Conservation (phyloP, 2,113 vertebrate species). For the Corythornis cristatus region DNA sequence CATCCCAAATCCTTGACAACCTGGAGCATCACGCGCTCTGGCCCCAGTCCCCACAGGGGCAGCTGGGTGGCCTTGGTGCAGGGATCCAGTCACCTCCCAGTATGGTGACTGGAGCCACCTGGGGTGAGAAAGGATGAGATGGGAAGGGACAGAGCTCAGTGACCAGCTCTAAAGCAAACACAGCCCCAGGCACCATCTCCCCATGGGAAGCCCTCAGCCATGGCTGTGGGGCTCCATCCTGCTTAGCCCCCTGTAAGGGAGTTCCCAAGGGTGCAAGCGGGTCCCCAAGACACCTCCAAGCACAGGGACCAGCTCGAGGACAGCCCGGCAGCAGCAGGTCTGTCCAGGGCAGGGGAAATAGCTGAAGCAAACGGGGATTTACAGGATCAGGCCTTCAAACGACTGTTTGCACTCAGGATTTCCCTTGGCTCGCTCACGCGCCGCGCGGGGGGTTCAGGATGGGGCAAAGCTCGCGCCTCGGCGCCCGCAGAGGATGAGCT, state of each 20-base stretch:
- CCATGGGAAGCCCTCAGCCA: background rate
- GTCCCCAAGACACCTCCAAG: background rate
- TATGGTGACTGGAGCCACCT: accelerated
- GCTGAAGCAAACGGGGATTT: background rate
- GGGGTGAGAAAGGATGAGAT: background rate
- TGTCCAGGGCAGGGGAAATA: conserved; percentile 5
- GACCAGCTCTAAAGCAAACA: background rate
- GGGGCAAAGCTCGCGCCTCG: conserved; percentile 40
- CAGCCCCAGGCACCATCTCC: background rate
- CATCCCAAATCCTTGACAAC: accelerated
- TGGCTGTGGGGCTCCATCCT: background rate
- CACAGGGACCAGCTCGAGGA: background rate
- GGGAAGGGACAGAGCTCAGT: background rate
- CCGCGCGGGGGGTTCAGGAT: background rate
- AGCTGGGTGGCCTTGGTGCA: accelerated
- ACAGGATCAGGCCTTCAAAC: conserved; percentile 15
- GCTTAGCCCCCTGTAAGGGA: background rate
- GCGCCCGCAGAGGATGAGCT: background rate
- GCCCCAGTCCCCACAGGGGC: accelerated
- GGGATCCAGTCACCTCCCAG: background rate
- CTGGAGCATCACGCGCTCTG: accelerated
- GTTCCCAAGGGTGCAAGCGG: background rate
- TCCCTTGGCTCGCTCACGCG: conserved; percentile 41
- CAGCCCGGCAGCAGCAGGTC: background rate
- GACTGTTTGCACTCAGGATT: conserved; percentile 49